A percentile compares a stretch with the other conserved stretches of the same genome.
Conservation (phyloP, 2,888 invertebrate species). For the Leistus spinibarbis region DNA sequence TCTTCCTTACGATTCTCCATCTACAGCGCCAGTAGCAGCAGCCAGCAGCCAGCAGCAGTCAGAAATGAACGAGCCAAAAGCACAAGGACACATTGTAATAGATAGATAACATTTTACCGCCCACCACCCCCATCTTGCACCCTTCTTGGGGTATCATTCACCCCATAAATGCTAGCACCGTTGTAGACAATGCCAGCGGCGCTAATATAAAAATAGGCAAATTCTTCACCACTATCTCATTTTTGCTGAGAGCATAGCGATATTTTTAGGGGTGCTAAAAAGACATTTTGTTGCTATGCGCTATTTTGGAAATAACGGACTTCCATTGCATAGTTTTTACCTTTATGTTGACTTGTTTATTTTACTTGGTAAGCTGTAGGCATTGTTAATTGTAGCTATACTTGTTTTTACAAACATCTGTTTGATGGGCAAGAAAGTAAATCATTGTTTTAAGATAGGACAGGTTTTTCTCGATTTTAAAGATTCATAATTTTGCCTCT, state of each 20-base stretch:
- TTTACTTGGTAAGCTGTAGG: too few relatives aligned
- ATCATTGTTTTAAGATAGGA: too few relatives aligned
- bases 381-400: too few relatives aligned
- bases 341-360: too few relatives aligned
- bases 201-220: neutral
- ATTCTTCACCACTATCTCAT: neutral
- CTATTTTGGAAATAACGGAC: neutral
- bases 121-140: neutral
- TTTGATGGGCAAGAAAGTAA: too few relatives aligned
- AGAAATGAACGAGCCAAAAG: conserved; percentile 19
- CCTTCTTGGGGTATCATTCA: neutral
- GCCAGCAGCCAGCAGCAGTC: too few relatives aligned
- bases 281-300: neutral
- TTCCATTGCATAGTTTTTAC: neutral
- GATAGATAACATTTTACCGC: conserved; percentile 46
- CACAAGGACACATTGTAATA: conserved; percentile 52
- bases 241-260: neutral
- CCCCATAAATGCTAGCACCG: neutral
- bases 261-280: neutral
- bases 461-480: too few relatives aligned
- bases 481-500: too few relatives aligned
- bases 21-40: neutral
- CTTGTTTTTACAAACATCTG: too few relatives aligned
- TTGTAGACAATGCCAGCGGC: neutral
- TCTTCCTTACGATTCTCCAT: conserved; percentile 66